A percentile compares a stretch with the other conserved stretches of the same genome.
phyloP scores from a whole-genome alignment of 2,797 vertebrate genomes.

The Amniataba percoides region DNA sequence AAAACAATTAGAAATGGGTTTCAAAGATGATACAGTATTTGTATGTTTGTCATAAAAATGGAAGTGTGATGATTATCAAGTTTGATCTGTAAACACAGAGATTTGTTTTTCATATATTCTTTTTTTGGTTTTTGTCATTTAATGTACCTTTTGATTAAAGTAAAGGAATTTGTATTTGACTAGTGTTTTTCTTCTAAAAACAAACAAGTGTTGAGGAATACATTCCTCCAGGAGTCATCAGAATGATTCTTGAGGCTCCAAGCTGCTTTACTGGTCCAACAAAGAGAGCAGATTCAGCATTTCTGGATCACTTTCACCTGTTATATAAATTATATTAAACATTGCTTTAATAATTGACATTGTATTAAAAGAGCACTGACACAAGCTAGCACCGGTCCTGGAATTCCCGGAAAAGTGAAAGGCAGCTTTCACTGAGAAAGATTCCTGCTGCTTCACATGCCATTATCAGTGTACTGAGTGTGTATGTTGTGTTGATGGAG shows the following conservation, averaged over 20 bases:
- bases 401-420: slow-evolving; percentile 5
- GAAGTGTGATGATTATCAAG: too few relatives aligned
- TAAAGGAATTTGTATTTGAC: neutral
- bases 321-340: neutral
- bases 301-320: slow-evolving; percentile 19
- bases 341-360: neutral
- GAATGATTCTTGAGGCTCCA: slow-evolving; percentile 2
- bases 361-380: slow-evolving; percentile 5
- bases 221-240: neutral
- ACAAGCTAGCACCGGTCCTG: neutral
- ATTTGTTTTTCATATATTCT: neutral
- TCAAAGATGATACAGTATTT: neutral
- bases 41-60: neutral
- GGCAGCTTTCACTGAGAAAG: slow-evolving; percentile 5
- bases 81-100: too few relatives aligned
- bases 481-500: neutral
- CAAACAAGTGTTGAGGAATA: slow-evolving; percentile 11
- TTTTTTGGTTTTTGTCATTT: neutral
- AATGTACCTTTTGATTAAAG: neutral
- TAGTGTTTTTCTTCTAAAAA: slow-evolving; percentile 5
- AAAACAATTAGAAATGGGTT: neutral
- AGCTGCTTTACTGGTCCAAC: slow-evolving; percentile 11
- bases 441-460: neutral
- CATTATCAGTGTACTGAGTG: neutral
- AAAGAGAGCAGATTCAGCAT: neutral